These are phyloP conservation scores for Lepidonotus clava DNA, from an alignment of 2,888 invertebrate species.

Conservation along the genomic window DNA sequence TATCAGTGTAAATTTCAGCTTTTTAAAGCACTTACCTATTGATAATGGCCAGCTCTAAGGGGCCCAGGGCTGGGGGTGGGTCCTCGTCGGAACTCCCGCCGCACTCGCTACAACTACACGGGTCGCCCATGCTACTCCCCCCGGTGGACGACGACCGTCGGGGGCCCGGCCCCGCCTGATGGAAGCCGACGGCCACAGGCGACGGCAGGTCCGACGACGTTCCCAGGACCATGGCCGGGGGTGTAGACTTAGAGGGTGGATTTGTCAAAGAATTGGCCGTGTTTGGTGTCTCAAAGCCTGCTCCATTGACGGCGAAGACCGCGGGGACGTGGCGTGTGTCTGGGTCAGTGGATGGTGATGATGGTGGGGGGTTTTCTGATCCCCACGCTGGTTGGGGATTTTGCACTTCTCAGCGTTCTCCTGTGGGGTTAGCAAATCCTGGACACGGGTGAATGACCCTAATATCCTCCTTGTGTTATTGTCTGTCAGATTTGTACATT, in stretches of 20 bases:
- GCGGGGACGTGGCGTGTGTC: too few relatives aligned
- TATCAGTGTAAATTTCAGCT: not conserved
- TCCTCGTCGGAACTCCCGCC: constrained; percentile 46
- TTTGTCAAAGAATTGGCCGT: not conserved
- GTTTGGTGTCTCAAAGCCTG: not conserved
- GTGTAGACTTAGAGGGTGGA: not conserved
- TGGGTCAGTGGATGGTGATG: too few relatives aligned
- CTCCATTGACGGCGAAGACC: not conserved
- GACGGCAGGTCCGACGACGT: constrained; percentile 8
- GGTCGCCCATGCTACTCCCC: constrained; percentile 1
- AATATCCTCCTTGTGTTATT: too few relatives aligned
- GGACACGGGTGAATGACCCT: too few relatives aligned
- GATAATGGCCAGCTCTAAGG: constrained; percentile 7
- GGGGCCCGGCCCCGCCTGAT: not conserved
- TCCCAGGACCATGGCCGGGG: not conserved
- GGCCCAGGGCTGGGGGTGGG: constrained; percentile 28
- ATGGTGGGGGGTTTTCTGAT: too few relatives aligned
- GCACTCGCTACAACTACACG: constrained; percentile 41
- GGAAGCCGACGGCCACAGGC: not conserved
- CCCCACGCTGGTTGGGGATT: too few relatives aligned
- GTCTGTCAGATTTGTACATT: too few relatives aligned
- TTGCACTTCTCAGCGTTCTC: too few relatives aligned
- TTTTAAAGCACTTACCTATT: constrained; percentile 19
- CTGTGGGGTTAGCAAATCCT: too few relatives aligned
- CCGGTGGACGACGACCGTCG: constrained; percentile 18